Evolutionary conservation across 2,797 vertebrate genomes (phyloP).

Genomic region (Bovichtus diacanthus): DNA sequence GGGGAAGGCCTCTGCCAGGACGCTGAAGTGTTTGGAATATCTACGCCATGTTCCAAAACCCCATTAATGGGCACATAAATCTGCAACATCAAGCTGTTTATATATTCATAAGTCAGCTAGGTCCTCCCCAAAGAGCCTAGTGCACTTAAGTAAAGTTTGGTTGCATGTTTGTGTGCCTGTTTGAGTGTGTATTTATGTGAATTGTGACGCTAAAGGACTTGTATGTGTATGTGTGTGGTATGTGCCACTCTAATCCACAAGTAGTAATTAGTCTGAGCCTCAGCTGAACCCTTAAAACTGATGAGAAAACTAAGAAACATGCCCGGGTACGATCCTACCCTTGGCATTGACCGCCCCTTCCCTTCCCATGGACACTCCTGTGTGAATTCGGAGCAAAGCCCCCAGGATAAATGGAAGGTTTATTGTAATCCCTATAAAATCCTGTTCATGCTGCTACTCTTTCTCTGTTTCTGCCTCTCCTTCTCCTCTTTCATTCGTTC

Average conservation of each 20-base stretch:
- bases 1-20: conserved; percentile 56
- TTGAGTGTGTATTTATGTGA: conserved; percentile 30
- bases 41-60: conserved; percentile 64
- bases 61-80: conserved; percentile 75
- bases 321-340: conserved; percentile 49
- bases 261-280: conserved; percentile 63
- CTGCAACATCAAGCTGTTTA: conserved; percentile 74
- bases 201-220: conserved; percentile 16
- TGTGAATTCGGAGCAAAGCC: conserved; percentile 80
- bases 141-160: conserved; percentile 12
- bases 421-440: conserved; percentile 87
- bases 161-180: conserved; percentile 26
- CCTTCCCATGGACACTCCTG: conserved; percentile 71
- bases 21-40: conserved; percentile 76
- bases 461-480: conserved; percentile 69
- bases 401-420: conserved; percentile 83
- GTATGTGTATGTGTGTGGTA: conserved; percentile 60
- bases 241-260: conserved; percentile 56
- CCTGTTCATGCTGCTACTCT: conserved; percentile 80
- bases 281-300: conserved; percentile 45
- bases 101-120: conserved; percentile 63
- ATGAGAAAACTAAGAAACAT: conserved; percentile 66
- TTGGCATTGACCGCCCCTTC: conserved; percentile 63
- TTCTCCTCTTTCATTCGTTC: conserved; percentile 64
- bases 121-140: conserved; percentile 41